Conservation (phyloP, 2,113 vertebrate genomes). For the Neofelis nebulosa region DNA sequence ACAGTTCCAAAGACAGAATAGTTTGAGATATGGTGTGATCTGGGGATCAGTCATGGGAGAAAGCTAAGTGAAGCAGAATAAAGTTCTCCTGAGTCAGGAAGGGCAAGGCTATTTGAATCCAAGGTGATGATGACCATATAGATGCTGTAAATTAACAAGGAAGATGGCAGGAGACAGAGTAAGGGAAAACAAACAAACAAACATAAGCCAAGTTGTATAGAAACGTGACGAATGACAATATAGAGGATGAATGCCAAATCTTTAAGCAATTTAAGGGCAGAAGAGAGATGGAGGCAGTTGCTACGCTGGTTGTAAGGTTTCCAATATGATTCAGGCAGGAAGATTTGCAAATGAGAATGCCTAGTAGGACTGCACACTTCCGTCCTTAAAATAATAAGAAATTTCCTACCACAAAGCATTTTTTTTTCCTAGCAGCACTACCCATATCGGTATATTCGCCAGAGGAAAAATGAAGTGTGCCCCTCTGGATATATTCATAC, state of each 20-base stretch:
- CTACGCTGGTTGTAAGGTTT: accelerated
- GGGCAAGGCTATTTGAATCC: accelerated
- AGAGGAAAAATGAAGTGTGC: background rate
- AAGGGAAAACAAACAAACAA: background rate
- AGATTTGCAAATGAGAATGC: background rate
- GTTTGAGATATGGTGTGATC: background rate
- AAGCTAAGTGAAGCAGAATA: background rate
- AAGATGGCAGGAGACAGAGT: background rate
- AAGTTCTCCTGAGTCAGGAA: background rate
- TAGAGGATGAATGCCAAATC: background rate
- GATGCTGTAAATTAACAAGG: background rate
- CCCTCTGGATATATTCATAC: background rate
- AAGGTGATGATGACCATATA: accelerated
- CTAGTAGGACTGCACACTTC: background rate
- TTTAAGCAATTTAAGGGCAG: background rate
- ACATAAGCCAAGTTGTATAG: accelerated
- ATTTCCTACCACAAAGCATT: background rate
- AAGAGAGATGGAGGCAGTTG: background rate
- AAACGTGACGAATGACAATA: background rate
- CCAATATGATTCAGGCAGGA: background rate
- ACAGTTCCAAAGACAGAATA: background rate
- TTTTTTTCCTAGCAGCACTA: background rate
- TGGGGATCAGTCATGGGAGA: background rate
- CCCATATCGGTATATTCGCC: background rate
- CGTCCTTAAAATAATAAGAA: background rate